phyloP scores from a whole-genome alignment of 2,113 vertebrate species.

The Boulengeromyrus knoepffleri region DNA sequence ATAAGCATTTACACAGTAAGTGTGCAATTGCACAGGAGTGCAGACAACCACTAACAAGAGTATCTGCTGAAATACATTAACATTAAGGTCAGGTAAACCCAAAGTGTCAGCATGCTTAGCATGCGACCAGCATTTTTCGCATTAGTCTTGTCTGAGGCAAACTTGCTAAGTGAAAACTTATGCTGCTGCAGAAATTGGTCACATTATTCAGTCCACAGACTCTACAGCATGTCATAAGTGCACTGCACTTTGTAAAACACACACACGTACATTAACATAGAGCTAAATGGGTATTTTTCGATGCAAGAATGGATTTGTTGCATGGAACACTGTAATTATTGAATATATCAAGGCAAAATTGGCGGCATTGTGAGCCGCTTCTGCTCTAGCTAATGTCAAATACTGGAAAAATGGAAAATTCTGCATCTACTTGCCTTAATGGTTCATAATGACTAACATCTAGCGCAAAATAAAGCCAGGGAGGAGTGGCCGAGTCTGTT shows the following conservation, averaged over 20 bases:
- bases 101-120: not conserved
- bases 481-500: not conserved
- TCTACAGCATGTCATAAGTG: not conserved
- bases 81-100: not conserved
- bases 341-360: not conserved
- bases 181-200: not conserved
- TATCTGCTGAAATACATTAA: not conserved
- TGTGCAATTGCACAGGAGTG: not conserved
- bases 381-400: not conserved
- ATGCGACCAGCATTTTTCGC: not conserved
- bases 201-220: not conserved
- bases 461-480: not conserved
- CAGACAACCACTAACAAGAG: not conserved
- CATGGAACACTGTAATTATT: not conserved
- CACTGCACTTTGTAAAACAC: not conserved
- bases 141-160: not conserved
- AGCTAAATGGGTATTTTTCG: not conserved
- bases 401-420: not conserved
- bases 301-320: not conserved
- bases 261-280: not conserved
- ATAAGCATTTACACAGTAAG: not conserved
- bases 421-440: not conserved
- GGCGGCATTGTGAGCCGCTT: not conserved
- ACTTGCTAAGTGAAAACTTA: not conserved
- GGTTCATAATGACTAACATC: constrained; percentile 4